Evolutionary conservation across 1,140 invertebrate species (phyloP).

Genomic region (Brachystomella parvula): DNA sequence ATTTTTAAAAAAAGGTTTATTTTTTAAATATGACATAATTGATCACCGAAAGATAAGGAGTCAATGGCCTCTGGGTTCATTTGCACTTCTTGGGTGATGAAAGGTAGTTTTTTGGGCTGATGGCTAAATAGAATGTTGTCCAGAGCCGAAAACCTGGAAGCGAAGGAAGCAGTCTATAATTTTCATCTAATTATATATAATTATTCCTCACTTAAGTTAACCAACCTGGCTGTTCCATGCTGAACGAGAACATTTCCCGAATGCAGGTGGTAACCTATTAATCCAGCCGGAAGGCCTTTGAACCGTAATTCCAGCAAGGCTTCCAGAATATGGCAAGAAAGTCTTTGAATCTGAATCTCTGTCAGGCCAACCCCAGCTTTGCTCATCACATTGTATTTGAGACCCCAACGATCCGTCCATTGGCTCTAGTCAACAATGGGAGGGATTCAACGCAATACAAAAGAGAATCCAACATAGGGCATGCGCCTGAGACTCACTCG

Average conservation of each 20-base stretch:
- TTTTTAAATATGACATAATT: not conserved
- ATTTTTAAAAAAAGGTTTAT: conserved; percentile 15
- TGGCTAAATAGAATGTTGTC: conserved; percentile 77
- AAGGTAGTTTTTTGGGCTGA: conserved; percentile 54
- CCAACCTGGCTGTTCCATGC: conserved; percentile 66
- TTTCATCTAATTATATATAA: conserved; percentile 21
- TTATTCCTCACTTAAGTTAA: conserved; percentile 35
- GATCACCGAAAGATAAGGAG: conserved; percentile 64
- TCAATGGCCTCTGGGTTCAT: conserved; percentile 56
- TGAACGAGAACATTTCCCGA: conserved; percentile 84
- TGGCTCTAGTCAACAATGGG: conserved; percentile 37
- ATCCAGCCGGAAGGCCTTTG: conserved; percentile 71
- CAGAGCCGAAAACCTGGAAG: conserved; percentile 60
- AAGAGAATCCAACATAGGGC: not conserved
- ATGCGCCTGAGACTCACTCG: conserved; percentile 50
- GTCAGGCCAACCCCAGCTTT: conserved; percentile 58
- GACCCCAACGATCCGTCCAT: conserved; percentile 62
- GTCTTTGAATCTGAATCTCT: conserved; percentile 66
- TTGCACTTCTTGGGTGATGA: conserved; percentile 50
- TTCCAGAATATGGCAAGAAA: conserved; percentile 80
- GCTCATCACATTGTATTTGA: conserved; percentile 56
- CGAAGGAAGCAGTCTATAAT: no score
- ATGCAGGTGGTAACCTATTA: conserved; percentile 67
- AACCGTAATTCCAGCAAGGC: conserved; percentile 77
- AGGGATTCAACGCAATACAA: conserved; percentile 36